Evolutionary conservation across 2,888 invertebrate species (phyloP).

Genomic region (Choreutis nemorana): DNA sequence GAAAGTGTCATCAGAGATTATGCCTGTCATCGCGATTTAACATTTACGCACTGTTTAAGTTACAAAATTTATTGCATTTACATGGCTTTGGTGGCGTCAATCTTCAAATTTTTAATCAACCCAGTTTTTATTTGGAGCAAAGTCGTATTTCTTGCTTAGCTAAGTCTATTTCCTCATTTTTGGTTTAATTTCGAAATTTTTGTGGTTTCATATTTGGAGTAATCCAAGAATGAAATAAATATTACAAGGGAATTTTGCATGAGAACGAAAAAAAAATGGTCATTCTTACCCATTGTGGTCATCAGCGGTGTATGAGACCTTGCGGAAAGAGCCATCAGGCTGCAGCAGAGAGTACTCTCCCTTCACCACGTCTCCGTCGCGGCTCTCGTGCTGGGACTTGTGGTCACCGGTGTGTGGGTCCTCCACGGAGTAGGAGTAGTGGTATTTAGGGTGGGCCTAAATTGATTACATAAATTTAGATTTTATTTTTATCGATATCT

Average conservation of each 20-base stretch:
- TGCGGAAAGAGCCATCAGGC: slow-evolving; percentile 68
- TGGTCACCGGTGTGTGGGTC: slow-evolving; percentile 70
- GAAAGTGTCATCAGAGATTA: slow-evolving; percentile 34
- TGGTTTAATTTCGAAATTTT: slow-evolving; percentile 11
- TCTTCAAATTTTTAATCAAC: no score
- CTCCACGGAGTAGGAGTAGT: slow-evolving; percentile 68
- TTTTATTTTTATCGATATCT: neutral
- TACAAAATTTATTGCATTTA: no score
- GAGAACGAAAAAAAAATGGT: no score
- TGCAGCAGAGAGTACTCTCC: slow-evolving; percentile 71
- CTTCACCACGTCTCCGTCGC: slow-evolving; percentile 70
- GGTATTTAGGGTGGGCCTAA: slow-evolving; percentile 70
- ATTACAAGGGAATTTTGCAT: no score
- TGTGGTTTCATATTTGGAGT: slow-evolving; percentile 15
- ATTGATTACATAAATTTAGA: slow-evolving; percentile 13
- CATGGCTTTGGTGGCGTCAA: no score
- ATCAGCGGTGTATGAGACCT: slow-evolving; percentile 68
- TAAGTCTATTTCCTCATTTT: slow-evolving; percentile 8
- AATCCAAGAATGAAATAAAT: no score
- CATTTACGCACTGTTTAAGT: slow-evolving; percentile 6
- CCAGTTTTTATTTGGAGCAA: no score
- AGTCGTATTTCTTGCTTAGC: no score
- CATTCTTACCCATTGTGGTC: slow-evolving; percentile 61
- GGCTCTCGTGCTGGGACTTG: slow-evolving; percentile 67
- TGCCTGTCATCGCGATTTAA: no score